Evolutionary conservation across 2,888 invertebrate genomes (phyloP).

Genomic region (Bimastos eiseni): DNA sequence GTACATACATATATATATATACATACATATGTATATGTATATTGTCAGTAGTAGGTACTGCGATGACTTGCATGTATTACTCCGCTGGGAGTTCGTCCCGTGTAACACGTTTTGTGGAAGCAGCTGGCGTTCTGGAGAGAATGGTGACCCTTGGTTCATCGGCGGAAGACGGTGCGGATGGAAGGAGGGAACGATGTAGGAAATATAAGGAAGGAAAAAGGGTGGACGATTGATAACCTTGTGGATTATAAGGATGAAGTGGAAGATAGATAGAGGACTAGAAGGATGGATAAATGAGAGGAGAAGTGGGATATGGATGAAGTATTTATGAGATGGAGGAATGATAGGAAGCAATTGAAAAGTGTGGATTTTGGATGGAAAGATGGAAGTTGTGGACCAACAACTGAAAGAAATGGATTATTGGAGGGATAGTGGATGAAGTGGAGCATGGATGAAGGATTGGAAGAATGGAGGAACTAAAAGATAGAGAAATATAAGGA

Average conservation of each 20-base stretch:
- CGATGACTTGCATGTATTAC: background rate
- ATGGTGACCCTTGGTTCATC: background rate
- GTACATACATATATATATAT: too few species aligned
- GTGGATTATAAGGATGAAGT: too few species aligned
- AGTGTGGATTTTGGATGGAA: too few species aligned
- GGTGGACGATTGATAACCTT: too few species aligned
- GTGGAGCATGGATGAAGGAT: background rate
- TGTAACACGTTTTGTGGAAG: background rate
- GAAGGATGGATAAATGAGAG: background rate
- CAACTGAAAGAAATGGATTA: too few species aligned
- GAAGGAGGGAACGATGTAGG: too few species aligned
- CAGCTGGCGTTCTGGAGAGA: background rate
- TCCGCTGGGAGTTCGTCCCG: background rate
- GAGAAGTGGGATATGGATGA: background rate
- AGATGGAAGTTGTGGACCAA: too few species aligned
- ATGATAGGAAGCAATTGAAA: background rate
- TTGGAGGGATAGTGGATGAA: too few species aligned
- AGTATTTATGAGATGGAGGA: background rate
- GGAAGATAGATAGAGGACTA: background rate
- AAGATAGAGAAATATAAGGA: background rate
- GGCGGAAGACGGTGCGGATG: background rate
- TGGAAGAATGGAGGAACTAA: background rate
- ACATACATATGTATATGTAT: background rate
- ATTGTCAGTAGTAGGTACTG: background rate
- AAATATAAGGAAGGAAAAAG: too few species aligned